Percentiles rank a stretch among this genome's conserved stretches.
Evolutionary conservation across 2,113 vertebrate genomes (phyloP).

Genomic region (Colius striatus): DNA sequence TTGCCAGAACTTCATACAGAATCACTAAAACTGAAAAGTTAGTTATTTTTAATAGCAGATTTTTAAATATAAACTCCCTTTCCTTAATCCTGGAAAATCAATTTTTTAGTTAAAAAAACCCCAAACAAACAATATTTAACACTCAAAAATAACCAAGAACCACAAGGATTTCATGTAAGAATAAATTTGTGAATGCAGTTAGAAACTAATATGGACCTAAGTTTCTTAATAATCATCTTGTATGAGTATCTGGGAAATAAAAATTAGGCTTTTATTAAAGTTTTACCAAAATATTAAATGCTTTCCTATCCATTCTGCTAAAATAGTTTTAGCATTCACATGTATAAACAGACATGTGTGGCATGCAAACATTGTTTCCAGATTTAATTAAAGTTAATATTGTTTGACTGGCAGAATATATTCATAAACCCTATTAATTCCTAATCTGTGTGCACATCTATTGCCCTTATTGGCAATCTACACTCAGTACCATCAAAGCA

Average conservation of each 20-base stretch:
- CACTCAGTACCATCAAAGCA: background rate
- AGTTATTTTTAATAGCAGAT: background rate
- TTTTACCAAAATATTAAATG: background rate
- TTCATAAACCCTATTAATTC: conserved; percentile 9
- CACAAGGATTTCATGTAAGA: conserved; percentile 3
- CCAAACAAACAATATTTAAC: background rate
- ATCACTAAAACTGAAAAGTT: background rate
- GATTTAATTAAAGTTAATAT: background rate
- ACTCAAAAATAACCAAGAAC: conserved; percentile 6
- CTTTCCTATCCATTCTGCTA: background rate
- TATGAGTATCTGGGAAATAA: background rate
- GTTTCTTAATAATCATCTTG: background rate
- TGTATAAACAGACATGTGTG: background rate
- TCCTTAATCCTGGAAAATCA: background rate
- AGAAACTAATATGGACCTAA: conserved; percentile 14
- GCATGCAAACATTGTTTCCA: background rate
- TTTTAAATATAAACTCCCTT: background rate
- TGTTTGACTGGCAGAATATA: background rate
- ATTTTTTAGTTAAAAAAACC: background rate
- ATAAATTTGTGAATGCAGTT: background rate
- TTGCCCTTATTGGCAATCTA: background rate
- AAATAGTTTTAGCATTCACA: background rate
- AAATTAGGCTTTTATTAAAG: background rate
- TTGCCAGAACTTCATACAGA: conserved; percentile 19
- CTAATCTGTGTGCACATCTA: background rate